These are phyloP conservation scores for Troglohyphantes excavatus DNA, from an alignment of 2,888 invertebrate species.

Conservation along the genomic window DNA sequence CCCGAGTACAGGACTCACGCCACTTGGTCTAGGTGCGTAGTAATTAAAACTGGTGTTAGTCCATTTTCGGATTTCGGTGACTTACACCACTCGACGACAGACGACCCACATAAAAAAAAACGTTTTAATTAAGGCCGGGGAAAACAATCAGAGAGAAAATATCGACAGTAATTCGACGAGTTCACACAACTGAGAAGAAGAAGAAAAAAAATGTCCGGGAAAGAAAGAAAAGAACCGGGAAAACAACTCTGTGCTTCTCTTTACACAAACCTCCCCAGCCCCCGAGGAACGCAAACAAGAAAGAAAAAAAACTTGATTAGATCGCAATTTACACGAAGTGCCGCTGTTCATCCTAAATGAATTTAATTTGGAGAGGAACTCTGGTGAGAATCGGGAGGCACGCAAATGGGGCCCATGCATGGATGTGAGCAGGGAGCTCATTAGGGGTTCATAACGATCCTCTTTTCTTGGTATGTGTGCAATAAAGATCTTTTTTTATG, in stretches of 20 bases:
- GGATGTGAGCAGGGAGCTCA: constrained; percentile 1
- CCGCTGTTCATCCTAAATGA: constrained; percentile 16
- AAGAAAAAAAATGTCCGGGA: neutral
- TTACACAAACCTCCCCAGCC: neutral
- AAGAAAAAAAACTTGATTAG: constrained; percentile 19
- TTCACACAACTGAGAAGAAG: neutral
- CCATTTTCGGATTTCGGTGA: no score
- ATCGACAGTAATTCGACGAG: neutral
- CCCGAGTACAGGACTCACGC: no score
- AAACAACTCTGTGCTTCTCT: neutral
- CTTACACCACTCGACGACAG: no score
- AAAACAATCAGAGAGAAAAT: neutral
- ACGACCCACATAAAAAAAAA: neutral
- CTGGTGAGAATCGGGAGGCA: neutral
- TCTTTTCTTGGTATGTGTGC: constrained; percentile 7
- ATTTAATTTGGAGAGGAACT: constrained; percentile 38
- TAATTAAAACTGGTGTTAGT: no score
- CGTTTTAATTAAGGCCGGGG: neutral
- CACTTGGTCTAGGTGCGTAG: no score
- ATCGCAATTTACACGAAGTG: constrained; percentile 9
- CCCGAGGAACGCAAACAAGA: constrained; percentile 4
- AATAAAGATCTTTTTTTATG: neutral
- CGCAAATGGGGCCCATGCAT: constrained; percentile 29
- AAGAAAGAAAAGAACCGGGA: neutral
- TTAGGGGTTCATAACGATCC: constrained; percentile 18